Percentiles rank a stretch among this genome's conserved stretches.
These are phyloP conservation scores for Volucella bombylans DNA, from an alignment of 2,888 invertebrate genomes.

Conservation along the genomic window DNA sequence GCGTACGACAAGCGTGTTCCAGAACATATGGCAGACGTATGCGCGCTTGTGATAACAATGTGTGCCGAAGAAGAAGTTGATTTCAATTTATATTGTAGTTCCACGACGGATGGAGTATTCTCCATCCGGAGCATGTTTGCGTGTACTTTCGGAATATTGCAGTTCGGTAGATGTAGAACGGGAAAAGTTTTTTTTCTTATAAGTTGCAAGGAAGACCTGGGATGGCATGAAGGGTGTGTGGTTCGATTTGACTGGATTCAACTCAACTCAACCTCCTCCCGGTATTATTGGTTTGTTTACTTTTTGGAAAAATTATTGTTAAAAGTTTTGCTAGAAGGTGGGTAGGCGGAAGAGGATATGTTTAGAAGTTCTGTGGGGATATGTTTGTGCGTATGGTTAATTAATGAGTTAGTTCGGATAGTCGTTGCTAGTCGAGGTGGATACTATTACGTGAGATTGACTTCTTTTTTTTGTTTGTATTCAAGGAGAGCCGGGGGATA, in stretches of 20 bases:
- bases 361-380: slow-evolving; percentile 27
- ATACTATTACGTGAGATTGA: slow-evolving; percentile 27
- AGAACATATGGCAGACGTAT: slow-evolving; percentile 35
- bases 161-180: slow-evolving; percentile 3
- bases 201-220: slow-evolving; percentile 34
- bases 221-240: not conserved
- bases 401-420: slow-evolving; percentile 21
- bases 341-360: slow-evolving; percentile 9
- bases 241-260: not conserved
- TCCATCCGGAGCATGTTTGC: slow-evolving; percentile 4
- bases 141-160: not conserved
- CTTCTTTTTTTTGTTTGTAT: slow-evolving; percentile 12
- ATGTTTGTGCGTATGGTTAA: slow-evolving; percentile 41
- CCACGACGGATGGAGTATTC: not conserved
- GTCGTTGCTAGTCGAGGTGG: slow-evolving; percentile 7
- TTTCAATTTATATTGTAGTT: slow-evolving; percentile 71
- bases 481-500: not conserved
- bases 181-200: slow-evolving; percentile 58
- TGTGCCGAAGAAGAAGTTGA: slow-evolving; percentile 60
- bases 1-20: slow-evolving; percentile 29
- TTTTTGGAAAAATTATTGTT: slow-evolving; percentile 69
- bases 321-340: slow-evolving; percentile 43
- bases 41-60: slow-evolving; percentile 59
- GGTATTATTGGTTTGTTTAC: slow-evolving; percentile 59
- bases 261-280: not conserved